Evolutionary conservation across 2,113 vertebrate genomes (phyloP).

Genomic region (Eclectus roratus): DNA sequence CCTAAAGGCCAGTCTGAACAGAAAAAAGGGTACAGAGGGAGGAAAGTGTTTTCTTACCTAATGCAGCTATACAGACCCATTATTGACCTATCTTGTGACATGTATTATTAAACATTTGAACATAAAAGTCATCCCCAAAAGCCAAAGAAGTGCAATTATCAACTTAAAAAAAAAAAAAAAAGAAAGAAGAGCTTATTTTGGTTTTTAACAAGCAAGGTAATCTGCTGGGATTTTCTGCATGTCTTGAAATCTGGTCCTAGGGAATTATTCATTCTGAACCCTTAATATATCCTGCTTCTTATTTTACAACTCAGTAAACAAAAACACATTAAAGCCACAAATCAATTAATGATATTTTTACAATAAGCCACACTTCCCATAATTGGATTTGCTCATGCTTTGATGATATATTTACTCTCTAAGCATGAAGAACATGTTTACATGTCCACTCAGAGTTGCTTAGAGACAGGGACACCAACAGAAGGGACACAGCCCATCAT

Average conservation of each 20-base stretch:
- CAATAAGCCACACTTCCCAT: neutral
- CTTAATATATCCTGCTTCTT: neutral
- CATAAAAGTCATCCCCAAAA: neutral
- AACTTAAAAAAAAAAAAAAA: neutral
- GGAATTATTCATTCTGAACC: neutral
- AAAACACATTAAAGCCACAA: neutral
- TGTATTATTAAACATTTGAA: neutral
- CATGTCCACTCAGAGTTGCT: neutral
- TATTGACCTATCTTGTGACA: neutral
- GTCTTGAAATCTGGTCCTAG: neutral
- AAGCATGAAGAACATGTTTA: neutral
- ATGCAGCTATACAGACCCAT: neutral
- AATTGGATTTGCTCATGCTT: neutral
- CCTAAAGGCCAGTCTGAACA: neutral
- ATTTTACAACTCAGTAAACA: neutral
- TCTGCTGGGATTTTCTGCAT: neutral
- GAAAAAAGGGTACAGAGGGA: neutral
- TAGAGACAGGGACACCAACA: neutral
- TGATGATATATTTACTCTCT: neutral
- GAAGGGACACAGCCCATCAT: neutral
- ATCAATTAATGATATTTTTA: neutral
- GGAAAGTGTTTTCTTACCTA: neutral
- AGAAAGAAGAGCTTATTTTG: neutral
- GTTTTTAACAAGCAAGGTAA: neutral
- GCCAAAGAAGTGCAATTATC: neutral